Percentiles rank a stretch among this genome's conserved stretches.
Evolutionary conservation across 2,113 vertebrate species (phyloP).

Genomic region (Nannobrachium achirus): DNA sequence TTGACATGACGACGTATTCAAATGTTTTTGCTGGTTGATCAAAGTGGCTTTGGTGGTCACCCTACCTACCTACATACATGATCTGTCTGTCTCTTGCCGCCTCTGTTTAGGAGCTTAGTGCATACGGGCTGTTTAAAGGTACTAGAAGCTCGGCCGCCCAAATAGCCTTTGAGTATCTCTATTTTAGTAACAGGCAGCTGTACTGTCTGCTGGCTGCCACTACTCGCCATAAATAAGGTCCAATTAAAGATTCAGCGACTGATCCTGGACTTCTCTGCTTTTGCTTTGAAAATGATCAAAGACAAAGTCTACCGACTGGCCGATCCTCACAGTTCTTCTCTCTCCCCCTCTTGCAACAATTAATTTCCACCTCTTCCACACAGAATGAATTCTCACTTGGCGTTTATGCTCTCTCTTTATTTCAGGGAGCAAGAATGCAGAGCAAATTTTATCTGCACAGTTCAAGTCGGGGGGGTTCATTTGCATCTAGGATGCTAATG

Average conservation of each 20-base stretch:
- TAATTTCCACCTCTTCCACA: neutral
- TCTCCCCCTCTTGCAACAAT: neutral
- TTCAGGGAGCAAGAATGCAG: neutral
- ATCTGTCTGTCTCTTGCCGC: constrained; percentile 46
- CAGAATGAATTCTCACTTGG: neutral
- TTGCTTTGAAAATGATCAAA: constrained; percentile 1
- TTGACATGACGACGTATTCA: constrained; percentile 43
- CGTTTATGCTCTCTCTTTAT: constrained; percentile 10
- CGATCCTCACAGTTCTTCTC: no score
- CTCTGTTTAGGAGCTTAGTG: constrained; percentile 38
- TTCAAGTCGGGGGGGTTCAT: constrained; percentile 39
- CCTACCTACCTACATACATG: constrained; percentile 40
- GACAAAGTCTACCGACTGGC: no score
- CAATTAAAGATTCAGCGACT: constrained; percentile 19
- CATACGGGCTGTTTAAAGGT: neutral
- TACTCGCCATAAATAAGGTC: constrained; percentile 22
- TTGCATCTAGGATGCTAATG: constrained; percentile 67
- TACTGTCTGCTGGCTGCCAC: constrained; percentile 9
- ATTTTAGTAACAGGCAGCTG: constrained; percentile 33
- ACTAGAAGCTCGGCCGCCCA: neutral
- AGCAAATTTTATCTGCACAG: constrained; percentile 22
- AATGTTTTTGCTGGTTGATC: constrained; percentile 40
- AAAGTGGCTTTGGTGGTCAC: constrained; percentile 45
- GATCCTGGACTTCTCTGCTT: constrained; percentile 9
- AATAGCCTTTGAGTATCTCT: constrained; percentile 42